phyloP scores from a whole-genome alignment of 2,888 invertebrate genomes.

The Orthosia incerta region DNA sequence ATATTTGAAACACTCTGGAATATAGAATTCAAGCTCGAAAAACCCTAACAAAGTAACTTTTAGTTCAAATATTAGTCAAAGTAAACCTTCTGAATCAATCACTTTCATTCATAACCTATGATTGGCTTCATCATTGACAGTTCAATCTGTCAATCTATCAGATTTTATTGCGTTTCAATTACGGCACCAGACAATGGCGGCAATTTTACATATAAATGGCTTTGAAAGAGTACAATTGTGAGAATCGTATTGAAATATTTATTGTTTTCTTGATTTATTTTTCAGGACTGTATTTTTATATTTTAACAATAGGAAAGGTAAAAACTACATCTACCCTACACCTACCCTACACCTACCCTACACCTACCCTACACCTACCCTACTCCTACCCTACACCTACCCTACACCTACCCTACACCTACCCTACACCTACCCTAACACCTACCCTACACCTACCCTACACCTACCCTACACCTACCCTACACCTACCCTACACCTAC shows the following conservation, averaged over 20 bases:
- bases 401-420: no score
- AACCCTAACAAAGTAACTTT: not conserved
- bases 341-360: no score
- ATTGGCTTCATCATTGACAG: slow-evolving; percentile 53
- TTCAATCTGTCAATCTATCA: slow-evolving; percentile 52
- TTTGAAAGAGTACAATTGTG: slow-evolving; percentile 46
- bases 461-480: no score
- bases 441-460: no score
- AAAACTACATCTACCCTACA: no score
- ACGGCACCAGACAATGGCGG: slow-evolving; percentile 31
- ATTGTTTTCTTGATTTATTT: slow-evolving; percentile 15
- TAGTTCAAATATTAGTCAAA: not conserved
- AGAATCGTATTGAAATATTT: slow-evolving; percentile 23
- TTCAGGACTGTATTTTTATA: slow-evolving; percentile 16
- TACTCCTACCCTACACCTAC: no score
- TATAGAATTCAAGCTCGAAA: not conserved
- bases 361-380: no score
- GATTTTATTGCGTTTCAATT: slow-evolving; percentile 55
- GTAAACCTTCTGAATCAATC: slow-evolving; percentile 19
- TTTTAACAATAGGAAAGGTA: slow-evolving; percentile 21
- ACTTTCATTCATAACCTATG: slow-evolving; percentile 32
- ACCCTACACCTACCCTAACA: no score
- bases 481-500: no score
- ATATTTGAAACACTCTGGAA: no score
- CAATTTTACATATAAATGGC: slow-evolving; percentile 56